Conservation (phyloP, 1,140 invertebrate genomes). For the Caligus rogercresseyi region DNA sequence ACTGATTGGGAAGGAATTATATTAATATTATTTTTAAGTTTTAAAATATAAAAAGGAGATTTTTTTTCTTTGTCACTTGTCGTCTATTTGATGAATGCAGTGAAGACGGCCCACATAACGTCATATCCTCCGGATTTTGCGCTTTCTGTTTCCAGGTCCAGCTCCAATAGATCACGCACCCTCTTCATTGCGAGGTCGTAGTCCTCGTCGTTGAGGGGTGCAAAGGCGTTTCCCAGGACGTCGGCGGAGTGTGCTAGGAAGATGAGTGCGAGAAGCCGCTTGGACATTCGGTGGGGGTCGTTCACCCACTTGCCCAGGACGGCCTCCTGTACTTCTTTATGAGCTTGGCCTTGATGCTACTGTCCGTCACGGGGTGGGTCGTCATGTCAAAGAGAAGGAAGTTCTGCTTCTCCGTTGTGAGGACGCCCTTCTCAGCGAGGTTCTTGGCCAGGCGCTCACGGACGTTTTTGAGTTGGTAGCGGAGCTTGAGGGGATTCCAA, state of each 20-base stretch:
- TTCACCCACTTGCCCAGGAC: conserved; percentile 91
- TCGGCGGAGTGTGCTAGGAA: conserved; percentile 93
- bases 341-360: conserved; percentile 81
- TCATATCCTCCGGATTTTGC: conserved; percentile 70
- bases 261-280: conserved; percentile 72
- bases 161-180: conserved; percentile 63
- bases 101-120: conserved; percentile 95
- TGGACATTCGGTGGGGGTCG: conserved; percentile 92
- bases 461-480: conserved; percentile 80
- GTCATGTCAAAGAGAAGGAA: conserved; percentile 99
- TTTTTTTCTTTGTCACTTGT: too few species aligned
- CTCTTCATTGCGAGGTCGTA: conserved; percentile 58
- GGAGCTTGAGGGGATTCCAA: conserved; percentile 96
- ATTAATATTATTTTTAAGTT: too few species aligned
- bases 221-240: conserved; percentile 99
- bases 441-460: conserved; percentile 97
- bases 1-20: too few species aligned
- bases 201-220: conserved; percentile 90
- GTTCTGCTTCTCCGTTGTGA: conserved; percentile 99
- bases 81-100: conserved; percentile 84
- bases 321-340: conserved; percentile 96
- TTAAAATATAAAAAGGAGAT: too few species aligned
- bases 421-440: conserved; percentile 97
- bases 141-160: conserved; percentile 86
- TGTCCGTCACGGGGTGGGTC: conserved; percentile 93